phyloP scores from a whole-genome alignment of 2,797 vertebrate species.

The Echeneis naucrates region DNA sequence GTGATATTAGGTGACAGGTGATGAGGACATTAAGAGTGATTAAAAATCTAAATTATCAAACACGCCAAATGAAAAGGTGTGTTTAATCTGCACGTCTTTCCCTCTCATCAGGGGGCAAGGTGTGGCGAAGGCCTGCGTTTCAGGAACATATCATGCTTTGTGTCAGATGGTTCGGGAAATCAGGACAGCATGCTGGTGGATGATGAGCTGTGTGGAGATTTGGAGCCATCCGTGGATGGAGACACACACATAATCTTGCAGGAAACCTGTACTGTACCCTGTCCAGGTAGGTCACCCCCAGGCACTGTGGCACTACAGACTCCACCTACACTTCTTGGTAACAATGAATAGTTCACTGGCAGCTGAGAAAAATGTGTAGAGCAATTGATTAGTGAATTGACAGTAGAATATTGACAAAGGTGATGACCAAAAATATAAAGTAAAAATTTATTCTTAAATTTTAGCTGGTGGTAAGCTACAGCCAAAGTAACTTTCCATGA shows the following conservation, averaged over 20 bases:
- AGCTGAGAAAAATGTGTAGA: too few species aligned
- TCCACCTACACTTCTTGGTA: too few species aligned
- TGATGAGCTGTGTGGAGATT: constrained; percentile 92
- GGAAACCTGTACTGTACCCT: constrained; percentile 92
- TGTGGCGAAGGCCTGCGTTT: constrained; percentile 92
- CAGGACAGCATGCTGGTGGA: constrained; percentile 88
- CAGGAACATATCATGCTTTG: constrained; percentile 94
- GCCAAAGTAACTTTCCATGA: too few species aligned
- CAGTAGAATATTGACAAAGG: background rate
- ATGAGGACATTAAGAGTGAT: too few species aligned
- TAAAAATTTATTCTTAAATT: too few species aligned
- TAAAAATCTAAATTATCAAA: too few species aligned
- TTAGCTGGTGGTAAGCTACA: too few species aligned
- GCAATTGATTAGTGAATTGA: background rate
- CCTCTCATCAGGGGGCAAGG: constrained; percentile 86
- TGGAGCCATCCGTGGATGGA: constrained; percentile 89
- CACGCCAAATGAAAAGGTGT: background rate
- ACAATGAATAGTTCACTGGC: too few species aligned
- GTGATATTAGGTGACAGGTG: too few species aligned
- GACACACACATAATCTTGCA: constrained; percentile 87
- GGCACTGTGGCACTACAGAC: background rate
- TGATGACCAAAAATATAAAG: too few species aligned
- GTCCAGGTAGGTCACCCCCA: constrained; percentile 84
- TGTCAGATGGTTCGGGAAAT: constrained; percentile 89
- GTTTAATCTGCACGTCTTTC: background rate